phyloP scores from a whole-genome alignment of 2,113 vertebrate species.

The Mustelus asterias region DNA sequence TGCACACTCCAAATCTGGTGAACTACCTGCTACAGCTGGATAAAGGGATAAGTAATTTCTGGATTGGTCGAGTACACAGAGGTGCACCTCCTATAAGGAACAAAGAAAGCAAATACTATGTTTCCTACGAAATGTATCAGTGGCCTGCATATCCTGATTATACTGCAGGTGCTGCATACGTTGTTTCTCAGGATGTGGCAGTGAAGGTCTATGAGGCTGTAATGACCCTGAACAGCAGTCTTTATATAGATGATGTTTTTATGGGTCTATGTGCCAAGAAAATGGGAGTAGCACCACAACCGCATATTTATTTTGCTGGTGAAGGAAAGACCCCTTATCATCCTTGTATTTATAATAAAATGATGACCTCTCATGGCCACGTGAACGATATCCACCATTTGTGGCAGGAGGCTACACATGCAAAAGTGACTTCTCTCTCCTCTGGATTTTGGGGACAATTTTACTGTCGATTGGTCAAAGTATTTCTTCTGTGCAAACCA shows the following conservation, averaged over 20 bases:
- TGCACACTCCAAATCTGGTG: slow-evolving; percentile 84
- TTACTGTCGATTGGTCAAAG: slow-evolving; percentile 74
- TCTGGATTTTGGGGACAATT: slow-evolving; percentile 60
- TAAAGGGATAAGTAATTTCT: slow-evolving; percentile 65
- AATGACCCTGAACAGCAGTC: slow-evolving; percentile 69
- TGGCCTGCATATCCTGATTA: slow-evolving; percentile 89
- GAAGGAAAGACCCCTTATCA: slow-evolving; percentile 80
- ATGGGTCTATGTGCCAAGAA: slow-evolving; percentile 90
- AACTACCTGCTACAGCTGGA: slow-evolving; percentile 66
- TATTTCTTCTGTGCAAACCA: slow-evolving; percentile 71
- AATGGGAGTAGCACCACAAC: slow-evolving; percentile 71
- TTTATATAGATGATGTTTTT: slow-evolving; percentile 93
- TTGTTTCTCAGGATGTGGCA: slow-evolving; percentile 76
- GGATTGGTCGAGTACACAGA: slow-evolving; percentile 81
- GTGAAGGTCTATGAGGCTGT: slow-evolving; percentile 78
- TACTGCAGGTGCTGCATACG: slow-evolving; percentile 80
- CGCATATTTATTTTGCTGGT: slow-evolving; percentile 80
- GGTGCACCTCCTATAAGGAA: slow-evolving; percentile 74
- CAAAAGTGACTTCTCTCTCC: slow-evolving; percentile 52
- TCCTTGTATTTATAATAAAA: slow-evolving; percentile 82
- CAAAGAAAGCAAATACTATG: slow-evolving; percentile 79
- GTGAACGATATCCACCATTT: slow-evolving; percentile 64
- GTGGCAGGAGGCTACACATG: slow-evolving; percentile 70
- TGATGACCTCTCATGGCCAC: slow-evolving; percentile 91
- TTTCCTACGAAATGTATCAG: slow-evolving; percentile 77